Conservation (phyloP, 2,113 vertebrate genomes). For the Gymnobelideus leadbeateri region DNA sequence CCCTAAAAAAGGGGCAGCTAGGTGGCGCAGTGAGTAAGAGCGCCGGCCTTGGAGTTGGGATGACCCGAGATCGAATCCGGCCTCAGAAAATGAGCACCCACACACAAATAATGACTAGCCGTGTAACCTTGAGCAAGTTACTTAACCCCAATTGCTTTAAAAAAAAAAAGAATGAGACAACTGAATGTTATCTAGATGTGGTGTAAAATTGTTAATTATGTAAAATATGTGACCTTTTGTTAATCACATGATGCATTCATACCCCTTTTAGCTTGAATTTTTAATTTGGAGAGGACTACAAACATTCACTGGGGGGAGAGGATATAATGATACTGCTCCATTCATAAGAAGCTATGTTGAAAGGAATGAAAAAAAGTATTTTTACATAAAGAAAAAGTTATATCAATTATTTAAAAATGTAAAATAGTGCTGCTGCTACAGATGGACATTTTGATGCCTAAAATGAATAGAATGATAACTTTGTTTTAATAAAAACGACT, state of each 20-base stretch:
- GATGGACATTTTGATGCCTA: background rate
- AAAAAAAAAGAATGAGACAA: too few relatives aligned
- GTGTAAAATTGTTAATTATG: background rate
- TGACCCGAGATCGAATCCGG: too few relatives aligned
- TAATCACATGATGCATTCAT: background rate
- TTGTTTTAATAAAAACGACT: background rate
- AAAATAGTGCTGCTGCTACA: background rate
- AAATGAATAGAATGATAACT: background rate
- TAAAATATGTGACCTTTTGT: background rate
- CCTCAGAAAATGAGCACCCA: too few relatives aligned
- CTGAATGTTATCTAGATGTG: background rate
- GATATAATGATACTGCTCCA: background rate
- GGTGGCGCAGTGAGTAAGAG: too few relatives aligned
- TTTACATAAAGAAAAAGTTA: background rate
- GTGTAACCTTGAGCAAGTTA: too few relatives aligned
- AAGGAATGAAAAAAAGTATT: background rate
- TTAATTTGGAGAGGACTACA: background rate
- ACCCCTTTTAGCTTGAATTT: background rate
- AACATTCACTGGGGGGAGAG: background rate
- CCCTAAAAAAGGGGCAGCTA: too few relatives aligned
- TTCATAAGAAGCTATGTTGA: background rate
- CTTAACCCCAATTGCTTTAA: too few relatives aligned
- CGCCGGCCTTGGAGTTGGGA: too few relatives aligned
- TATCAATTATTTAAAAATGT: background rate
- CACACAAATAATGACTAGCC: too few relatives aligned